Evolutionary conservation across 2,888 invertebrate species (phyloP).

Genomic region (Drosophila ezoana): DNA sequence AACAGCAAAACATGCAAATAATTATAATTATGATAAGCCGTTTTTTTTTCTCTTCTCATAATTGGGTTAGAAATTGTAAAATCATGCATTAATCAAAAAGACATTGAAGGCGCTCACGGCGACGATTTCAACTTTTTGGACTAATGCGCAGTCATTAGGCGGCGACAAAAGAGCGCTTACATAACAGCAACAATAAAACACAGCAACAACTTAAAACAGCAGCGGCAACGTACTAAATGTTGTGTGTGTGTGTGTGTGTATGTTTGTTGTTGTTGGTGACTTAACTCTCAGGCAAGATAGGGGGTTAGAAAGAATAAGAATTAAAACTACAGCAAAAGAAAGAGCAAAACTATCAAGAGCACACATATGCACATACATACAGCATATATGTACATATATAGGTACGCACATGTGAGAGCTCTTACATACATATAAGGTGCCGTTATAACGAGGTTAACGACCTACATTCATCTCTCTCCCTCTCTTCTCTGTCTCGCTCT

Average conservation of each 20-base stretch:
- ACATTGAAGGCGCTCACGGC: conserved; percentile 66
- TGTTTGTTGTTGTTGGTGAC: conserved; percentile 40
- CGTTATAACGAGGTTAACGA: conserved; percentile 82
- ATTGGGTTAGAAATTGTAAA: conserved; percentile 68
- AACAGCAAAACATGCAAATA: conserved; percentile 64
- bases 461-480: conserved; percentile 65
- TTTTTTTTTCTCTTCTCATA: conserved; percentile 41
- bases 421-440: conserved; percentile 62
- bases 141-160: conserved; percentile 66
- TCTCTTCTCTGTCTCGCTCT: conserved; percentile 9
- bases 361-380: conserved; percentile 34
- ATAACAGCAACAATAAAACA: conserved; percentile 52
- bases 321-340: conserved; percentile 55
- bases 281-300: conserved; percentile 36
- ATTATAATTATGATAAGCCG: conserved; percentile 54
- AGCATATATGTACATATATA: not conserved
- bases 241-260: not conserved
- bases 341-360: conserved; percentile 73
- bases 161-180: conserved; percentile 52
- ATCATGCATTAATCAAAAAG: conserved; percentile 74
- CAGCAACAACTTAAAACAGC: conserved; percentile 24
- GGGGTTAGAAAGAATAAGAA: conserved; percentile 56
- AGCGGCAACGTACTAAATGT: conserved; percentile 36
- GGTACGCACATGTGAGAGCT: conserved; percentile 6
- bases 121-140: conserved; percentile 58